Evolutionary conservation across 2,113 vertebrate genomes (phyloP).

Genomic region (Planiliza haematocheilus): DNA sequence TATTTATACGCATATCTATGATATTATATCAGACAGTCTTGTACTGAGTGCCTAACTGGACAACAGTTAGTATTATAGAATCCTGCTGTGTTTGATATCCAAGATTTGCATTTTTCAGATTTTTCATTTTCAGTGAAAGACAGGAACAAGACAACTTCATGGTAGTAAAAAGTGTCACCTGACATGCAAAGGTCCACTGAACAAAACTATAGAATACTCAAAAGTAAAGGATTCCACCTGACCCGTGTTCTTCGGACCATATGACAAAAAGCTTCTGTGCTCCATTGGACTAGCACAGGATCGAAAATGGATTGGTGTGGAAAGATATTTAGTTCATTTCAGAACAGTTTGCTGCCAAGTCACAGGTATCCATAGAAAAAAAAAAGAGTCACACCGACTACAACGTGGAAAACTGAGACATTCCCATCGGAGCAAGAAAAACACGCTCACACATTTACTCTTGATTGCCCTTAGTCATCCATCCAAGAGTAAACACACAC

Average conservation of each 20-base stretch:
- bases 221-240: slow-evolving; percentile 43
- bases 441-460: slow-evolving; percentile 44
- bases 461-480: slow-evolving; percentile 52
- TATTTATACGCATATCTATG: no score
- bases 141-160: neutral
- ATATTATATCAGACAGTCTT: no score
- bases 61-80: no score
- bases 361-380: slow-evolving; percentile 30
- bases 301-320: slow-evolving; percentile 15
- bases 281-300: slow-evolving; percentile 13
- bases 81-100: no score
- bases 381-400: slow-evolving; percentile 3
- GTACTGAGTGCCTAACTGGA: no score
- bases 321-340: slow-evolving; percentile 41
- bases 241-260: slow-evolving; percentile 52
- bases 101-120: no score
- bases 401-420: slow-evolving; percentile 46
- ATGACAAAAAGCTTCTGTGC: slow-evolving; percentile 23
- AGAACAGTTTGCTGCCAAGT: slow-evolving; percentile 51
- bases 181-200: neutral
- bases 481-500: slow-evolving; percentile 28
- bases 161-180: neutral
- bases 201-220: slow-evolving; percentile 21
- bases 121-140: no score
- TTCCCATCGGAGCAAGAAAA: slow-evolving; percentile 43